phyloP scores from a whole-genome alignment of 2,888 invertebrate species.

The Plemyria rubiginata region DNA sequence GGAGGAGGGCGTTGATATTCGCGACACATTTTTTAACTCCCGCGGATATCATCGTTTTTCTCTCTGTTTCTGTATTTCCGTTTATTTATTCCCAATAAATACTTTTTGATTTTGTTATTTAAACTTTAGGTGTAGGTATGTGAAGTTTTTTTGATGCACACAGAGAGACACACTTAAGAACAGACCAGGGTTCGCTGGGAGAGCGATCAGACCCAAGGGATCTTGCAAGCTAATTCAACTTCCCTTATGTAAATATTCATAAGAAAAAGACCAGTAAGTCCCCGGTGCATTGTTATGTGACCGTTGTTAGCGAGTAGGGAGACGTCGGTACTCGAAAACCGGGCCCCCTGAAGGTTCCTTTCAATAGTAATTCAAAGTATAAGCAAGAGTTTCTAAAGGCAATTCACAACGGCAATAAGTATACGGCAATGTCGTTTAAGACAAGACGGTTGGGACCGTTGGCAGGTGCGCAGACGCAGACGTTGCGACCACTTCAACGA shows the following conservation, averaged over 20 bases:
- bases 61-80: too few relatives aligned
- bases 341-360: slow-evolving; percentile 25
- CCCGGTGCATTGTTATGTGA: slow-evolving; percentile 11
- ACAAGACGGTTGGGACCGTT: slow-evolving; percentile 41
- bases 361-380: slow-evolving; percentile 12
- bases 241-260: neutral
- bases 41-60: too few relatives aligned
- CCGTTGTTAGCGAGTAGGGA: slow-evolving; percentile 21
- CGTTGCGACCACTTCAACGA: slow-evolving; percentile 23
- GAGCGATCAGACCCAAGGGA: too few relatives aligned
- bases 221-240: neutral
- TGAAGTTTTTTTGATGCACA: neutral
- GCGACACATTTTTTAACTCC: too few relatives aligned
- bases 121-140: too few relatives aligned
- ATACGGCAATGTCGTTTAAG: slow-evolving; percentile 10
- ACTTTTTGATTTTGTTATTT: too few relatives aligned
- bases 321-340: slow-evolving; percentile 13
- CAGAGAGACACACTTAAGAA: neutral
- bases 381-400: slow-evolving; percentile 26
- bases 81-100: too few relatives aligned
- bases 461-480: slow-evolving; percentile 43
- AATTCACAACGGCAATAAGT: slow-evolving; percentile 18
- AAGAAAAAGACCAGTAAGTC: slow-evolving; percentile 5
- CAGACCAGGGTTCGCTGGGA: neutral
- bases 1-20: too few relatives aligned